Evolutionary conservation across 2,113 vertebrate genomes (phyloP).

Genomic region (Plotosus lineatus): DNA sequence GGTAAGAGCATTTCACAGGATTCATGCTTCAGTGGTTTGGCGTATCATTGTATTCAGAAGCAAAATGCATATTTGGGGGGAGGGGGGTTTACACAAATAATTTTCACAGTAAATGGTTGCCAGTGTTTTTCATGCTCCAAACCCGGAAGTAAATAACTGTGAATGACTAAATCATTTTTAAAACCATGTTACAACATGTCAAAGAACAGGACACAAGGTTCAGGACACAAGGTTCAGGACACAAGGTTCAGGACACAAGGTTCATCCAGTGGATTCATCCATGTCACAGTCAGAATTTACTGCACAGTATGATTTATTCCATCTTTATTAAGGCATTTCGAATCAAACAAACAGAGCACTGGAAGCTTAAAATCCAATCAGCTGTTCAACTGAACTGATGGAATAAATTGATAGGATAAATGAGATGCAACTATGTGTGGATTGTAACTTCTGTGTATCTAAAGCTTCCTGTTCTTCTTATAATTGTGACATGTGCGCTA

Average conservation of each 20-base stretch:
- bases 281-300: too few relatives aligned
- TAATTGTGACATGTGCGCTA: too few relatives aligned
- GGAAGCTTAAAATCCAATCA: constrained; percentile 10
- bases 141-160: neutral
- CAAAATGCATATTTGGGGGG: neutral
- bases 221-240: too few relatives aligned
- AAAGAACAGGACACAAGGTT: neutral
- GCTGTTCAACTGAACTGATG: too few relatives aligned
- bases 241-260: too few relatives aligned
- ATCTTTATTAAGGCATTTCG: constrained; percentile 46
- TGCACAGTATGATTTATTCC: neutral
- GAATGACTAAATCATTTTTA: neutral
- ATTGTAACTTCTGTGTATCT: too few relatives aligned
- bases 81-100: too few relatives aligned
- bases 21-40: neutral
- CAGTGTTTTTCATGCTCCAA: neutral
- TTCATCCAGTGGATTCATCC: too few relatives aligned
- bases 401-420: too few relatives aligned
- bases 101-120: neutral
- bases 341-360: constrained; percentile 18
- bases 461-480: too few relatives aligned
- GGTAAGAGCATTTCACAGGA: too few relatives aligned
- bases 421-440: too few relatives aligned
- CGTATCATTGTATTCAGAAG: constrained; percentile 8
- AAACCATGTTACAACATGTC: neutral